Percentiles rank a stretch among this genome's conserved stretches.
Evolutionary conservation across 2,888 invertebrate species (phyloP).

Genomic region (Argyresthia goedartella): DNA sequence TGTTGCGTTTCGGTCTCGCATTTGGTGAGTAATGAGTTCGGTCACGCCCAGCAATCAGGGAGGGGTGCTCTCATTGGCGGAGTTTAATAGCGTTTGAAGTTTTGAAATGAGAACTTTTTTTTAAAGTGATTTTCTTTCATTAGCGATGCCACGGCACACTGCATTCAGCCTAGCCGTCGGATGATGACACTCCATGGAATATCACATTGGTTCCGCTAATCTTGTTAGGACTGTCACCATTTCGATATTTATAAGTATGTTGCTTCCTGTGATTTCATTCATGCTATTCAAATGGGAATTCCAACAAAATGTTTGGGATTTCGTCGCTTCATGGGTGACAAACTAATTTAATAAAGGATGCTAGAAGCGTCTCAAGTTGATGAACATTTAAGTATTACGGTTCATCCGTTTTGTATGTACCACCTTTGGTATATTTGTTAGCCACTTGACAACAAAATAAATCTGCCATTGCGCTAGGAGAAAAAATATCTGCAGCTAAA

Average conservation of each 20-base stretch:
- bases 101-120: conserved; percentile 43
- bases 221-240: background rate
- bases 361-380: no score
- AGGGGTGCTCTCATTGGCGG: conserved; percentile 45
- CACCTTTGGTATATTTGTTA: no score
- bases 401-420: no score
- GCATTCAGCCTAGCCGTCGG: conserved; percentile 17
- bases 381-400: no score
- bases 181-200: background rate
- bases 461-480: no score
- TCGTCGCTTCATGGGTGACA: no score
- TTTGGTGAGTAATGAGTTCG: conserved; percentile 50
- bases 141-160: conserved; percentile 27
- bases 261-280: background rate
- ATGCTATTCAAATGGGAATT: no score
- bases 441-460: no score
- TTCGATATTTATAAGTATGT: background rate
- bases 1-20: conserved; percentile 13
- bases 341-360: no score
- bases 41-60: conserved; percentile 63
- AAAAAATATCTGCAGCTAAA: no score
- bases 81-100: conserved; percentile 42
- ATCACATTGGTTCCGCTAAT: background rate
- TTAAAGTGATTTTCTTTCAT: conserved; percentile 44
- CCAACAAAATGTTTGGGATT: no score